Percentiles rank a stretch among this genome's conserved stretches.
Conservation (phyloP, 2,888 invertebrate genomes). For the Helicoverpa assulta region DNA sequence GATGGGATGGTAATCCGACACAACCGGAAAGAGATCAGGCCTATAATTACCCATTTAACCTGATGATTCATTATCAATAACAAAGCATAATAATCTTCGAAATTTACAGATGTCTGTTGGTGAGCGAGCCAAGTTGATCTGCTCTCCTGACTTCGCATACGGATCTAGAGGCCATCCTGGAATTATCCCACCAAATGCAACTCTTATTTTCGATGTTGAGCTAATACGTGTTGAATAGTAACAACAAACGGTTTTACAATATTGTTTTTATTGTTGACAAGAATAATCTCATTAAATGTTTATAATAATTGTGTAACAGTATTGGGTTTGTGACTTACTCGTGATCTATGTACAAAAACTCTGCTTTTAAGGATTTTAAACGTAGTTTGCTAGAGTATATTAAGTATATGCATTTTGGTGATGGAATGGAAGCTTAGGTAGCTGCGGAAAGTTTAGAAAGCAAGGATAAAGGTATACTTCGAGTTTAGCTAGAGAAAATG, state of each 20-base stretch:
- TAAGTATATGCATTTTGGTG: constrained; percentile 2
- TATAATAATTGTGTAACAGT: constrained; percentile 54
- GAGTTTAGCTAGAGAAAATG: not conserved
- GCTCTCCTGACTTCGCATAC: constrained; percentile 98
- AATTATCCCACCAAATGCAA: constrained; percentile 98
- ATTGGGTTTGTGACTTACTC: constrained; percentile 63
- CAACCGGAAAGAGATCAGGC: too few relatives aligned
- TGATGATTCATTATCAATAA: not conserved
- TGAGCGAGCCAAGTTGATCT: constrained; percentile 97
- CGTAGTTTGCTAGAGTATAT: constrained; percentile 47
- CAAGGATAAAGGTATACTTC: not conserved
- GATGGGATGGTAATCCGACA: too few relatives aligned
- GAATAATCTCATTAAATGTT: constrained; percentile 52
- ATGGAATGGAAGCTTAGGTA: not conserved
- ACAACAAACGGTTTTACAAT: not conserved
- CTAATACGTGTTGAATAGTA: constrained; percentile 95
- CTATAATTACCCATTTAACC: not conserved
- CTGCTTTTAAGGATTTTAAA: constrained; percentile 33
- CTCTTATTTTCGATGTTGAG: constrained; percentile 98
- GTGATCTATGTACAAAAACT: constrained; percentile 41
- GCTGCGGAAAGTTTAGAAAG: not conserved
- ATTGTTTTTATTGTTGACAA: constrained; percentile 44
- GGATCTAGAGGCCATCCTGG: constrained; percentile 97
- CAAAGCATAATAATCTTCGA: not conserved
- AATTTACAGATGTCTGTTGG: constrained; percentile 96